These are phyloP conservation scores for Pseudococcus jackbeardsleyi DNA, from an alignment of 2,888 invertebrate species.

Conservation along the genomic window DNA sequence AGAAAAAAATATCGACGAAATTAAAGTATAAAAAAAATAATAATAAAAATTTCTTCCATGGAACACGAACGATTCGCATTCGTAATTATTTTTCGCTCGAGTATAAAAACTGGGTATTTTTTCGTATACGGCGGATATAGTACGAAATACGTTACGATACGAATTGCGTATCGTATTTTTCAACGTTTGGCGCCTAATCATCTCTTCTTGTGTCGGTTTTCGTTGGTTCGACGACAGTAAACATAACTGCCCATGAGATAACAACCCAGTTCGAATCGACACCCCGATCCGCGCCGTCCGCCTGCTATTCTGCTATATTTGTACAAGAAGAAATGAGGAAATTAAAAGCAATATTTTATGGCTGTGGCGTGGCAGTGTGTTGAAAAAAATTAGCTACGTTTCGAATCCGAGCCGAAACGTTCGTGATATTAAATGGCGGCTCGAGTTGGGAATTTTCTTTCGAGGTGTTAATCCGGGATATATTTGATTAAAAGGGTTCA, in stretches of 20 bases:
- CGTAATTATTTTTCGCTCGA: constrained; percentile 21
- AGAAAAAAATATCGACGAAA: constrained; percentile 5
- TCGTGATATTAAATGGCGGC: constrained; percentile 25
- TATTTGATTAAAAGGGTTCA: constrained; percentile 49
- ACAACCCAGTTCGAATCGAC: constrained; percentile 23
- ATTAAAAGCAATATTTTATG: constrained; percentile 47
- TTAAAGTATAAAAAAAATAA: background rate
- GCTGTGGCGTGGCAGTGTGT: background rate
- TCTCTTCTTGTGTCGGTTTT: constrained; percentile 42
- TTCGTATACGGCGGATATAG: background rate
- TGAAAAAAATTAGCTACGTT: constrained; percentile 46
- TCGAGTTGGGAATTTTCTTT: constrained; percentile 32
- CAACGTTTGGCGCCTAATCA: constrained; percentile 43
- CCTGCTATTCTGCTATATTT: constrained; percentile 1
- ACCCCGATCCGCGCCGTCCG: background rate
- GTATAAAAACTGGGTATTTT: background rate
- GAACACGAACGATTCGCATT: background rate
- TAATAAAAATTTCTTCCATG: background rate
- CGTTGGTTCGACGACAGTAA: constrained; percentile 47
- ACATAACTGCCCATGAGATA: constrained; percentile 40
- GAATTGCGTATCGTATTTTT: constrained; percentile 32
- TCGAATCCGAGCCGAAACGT: background rate
- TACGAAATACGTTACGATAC: background rate
- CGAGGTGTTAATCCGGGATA: constrained; percentile 34
- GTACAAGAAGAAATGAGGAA: constrained; percentile 47